Conservation (phyloP, 2,113 vertebrate species). For the Mionectes macconnelli region DNA sequence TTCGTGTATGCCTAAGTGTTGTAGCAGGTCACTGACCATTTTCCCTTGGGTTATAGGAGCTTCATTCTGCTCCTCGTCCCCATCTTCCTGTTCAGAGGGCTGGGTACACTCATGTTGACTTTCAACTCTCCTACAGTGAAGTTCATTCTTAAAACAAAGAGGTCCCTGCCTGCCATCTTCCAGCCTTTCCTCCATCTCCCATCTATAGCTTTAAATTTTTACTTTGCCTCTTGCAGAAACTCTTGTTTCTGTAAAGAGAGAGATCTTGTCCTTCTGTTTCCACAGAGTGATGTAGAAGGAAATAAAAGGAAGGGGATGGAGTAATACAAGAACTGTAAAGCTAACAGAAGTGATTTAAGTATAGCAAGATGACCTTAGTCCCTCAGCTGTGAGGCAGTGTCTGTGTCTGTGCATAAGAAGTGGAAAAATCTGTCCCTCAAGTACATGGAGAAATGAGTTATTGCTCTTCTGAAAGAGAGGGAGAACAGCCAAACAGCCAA, state of each 20-base stretch:
- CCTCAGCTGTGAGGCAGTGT: not conserved
- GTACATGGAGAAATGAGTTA: not conserved
- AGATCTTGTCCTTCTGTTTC: not conserved
- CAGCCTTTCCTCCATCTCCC: not conserved
- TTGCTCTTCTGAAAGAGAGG: not conserved
- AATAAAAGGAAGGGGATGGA: not conserved
- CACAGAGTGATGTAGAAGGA: not conserved
- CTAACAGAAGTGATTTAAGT: slow-evolving; percentile 7
- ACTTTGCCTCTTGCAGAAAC: not conserved
- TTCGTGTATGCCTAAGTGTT: not conserved
- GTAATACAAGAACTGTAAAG: not conserved
- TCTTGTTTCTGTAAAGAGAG: not conserved
- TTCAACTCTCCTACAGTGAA: not conserved
- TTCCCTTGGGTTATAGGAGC: not conserved
- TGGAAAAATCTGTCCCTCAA: not conserved
- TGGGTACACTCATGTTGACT: not conserved
- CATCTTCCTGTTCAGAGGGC: not conserved
- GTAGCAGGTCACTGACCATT: not conserved
- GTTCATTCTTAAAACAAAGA: not conserved
- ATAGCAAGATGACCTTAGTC: not conserved
- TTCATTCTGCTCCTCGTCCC: not conserved
- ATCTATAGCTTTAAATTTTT: not conserved
- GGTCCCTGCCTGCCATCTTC: not conserved
- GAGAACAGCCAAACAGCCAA: no score
- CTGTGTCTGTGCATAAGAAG: not conserved